Percentiles rank a stretch among this genome's conserved stretches.
Conservation (phyloP, 2,797 vertebrate genomes). For the Pseudocheirus occidentalis region DNA sequence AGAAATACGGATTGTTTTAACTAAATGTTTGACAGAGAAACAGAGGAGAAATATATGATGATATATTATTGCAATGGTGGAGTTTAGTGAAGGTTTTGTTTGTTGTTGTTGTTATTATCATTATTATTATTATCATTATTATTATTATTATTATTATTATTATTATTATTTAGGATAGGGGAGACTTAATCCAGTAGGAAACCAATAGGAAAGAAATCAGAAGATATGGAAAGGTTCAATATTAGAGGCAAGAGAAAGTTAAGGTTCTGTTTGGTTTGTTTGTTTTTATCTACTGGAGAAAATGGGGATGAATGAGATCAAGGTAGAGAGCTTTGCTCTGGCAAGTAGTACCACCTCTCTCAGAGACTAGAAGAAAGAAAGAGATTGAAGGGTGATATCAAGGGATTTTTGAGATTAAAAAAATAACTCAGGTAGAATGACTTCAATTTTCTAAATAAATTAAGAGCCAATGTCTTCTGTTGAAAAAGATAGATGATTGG, state of each 20-base stretch:
- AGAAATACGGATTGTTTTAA: background rate
- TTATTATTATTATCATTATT: background rate
- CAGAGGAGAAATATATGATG: background rate
- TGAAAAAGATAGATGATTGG: background rate
- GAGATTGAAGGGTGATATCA: background rate
- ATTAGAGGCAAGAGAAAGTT: background rate
- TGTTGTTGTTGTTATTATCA: background rate
- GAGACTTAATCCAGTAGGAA: background rate
- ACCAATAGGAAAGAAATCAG: background rate
- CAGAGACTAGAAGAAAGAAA: background rate
- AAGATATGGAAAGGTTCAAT: background rate
- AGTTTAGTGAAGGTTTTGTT: background rate
- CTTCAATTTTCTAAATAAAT: background rate
- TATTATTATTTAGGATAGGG: background rate
- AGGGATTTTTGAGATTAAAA: background rate
- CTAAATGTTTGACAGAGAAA: background rate
- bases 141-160: background rate
- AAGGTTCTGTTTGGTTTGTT: background rate
- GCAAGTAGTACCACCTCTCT: background rate
- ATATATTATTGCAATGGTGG: background rate
- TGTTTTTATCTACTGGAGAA: background rate
- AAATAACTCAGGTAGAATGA: background rate
- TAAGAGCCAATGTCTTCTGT: background rate
- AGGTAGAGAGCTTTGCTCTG: background rate
- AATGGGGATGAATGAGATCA: background rate